A percentile compares a stretch with the other conserved stretches of the same genome.
Conservation (phyloP, 1,140 invertebrate genomes). For the Chrysomallon squamiferum region DNA sequence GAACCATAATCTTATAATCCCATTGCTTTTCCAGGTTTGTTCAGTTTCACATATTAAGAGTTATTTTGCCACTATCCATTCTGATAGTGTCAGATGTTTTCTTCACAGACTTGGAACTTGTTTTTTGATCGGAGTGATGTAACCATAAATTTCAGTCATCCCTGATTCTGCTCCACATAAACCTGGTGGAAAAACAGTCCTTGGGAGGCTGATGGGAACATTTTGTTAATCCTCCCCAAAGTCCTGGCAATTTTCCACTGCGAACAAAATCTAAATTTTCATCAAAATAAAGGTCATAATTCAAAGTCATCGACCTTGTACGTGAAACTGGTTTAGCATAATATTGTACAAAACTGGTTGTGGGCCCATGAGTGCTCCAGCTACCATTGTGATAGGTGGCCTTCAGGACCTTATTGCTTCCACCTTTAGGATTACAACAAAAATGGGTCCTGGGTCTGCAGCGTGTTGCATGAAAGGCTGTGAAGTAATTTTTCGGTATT, state of each 20-base stretch:
- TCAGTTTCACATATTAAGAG: slow-evolving; percentile 14
- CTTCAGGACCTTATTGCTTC: slow-evolving; percentile 4
- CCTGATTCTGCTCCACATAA: slow-evolving; percentile 17
- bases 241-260: slow-evolving; percentile 42
- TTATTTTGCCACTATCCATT: slow-evolving; percentile 18
- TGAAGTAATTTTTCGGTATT: too few relatives aligned
- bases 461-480: too few relatives aligned
- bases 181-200: slow-evolving; percentile 24
- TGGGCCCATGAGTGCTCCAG: slow-evolving; percentile 6
- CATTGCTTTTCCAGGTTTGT: slow-evolving; percentile 18
- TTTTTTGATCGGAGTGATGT: slow-evolving; percentile 3
- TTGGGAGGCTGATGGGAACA: slow-evolving; percentile 17
- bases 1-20: slow-evolving; percentile 9
- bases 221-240: slow-evolving; percentile 15
- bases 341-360: slow-evolving; percentile 23
- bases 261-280: slow-evolving; percentile 32
- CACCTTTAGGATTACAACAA: not conserved
- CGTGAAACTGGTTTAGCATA: slow-evolving; percentile 12
- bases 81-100: slow-evolving; percentile 7
- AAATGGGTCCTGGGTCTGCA: not conserved
- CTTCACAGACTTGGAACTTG: slow-evolving; percentile 13
- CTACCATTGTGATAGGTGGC: slow-evolving; percentile 19
- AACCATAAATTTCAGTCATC: slow-evolving; percentile 20
- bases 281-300: slow-evolving; percentile 36
- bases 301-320: slow-evolving; percentile 15